Evolutionary conservation across 2,888 invertebrate genomes (phyloP), one percentile per base, ranked within the genome.

Genomic region (Brachyopa scutellaris): DNA sequence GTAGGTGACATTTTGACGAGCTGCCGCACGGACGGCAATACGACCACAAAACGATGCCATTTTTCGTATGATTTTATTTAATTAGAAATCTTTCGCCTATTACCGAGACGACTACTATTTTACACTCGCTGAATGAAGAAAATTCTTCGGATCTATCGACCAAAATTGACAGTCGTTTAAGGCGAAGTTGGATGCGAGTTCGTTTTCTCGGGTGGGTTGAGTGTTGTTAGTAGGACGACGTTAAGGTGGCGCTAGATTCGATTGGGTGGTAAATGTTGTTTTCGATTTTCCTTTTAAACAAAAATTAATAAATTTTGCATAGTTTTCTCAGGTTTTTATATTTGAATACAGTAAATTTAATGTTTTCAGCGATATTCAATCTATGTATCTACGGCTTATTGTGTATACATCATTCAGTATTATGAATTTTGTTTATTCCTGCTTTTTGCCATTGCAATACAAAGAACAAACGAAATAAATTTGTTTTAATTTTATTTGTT

Each of bases 31-130:
- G 83, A 93, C 91, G 87, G 93, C 91, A 90, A 94, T 92, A 92
- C 94, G 94, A 91, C 94, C 93, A 92, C 94, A 95, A 89, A 95
- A 91, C 86, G 95, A 94, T 91, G 95, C 95, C 95, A 95, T 95
- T 93, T 92, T 92, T 87, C 36, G 64, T 45, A 36, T 21, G 47
- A 40, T 26, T 67, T 67, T 62, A 61, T 57, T 55, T 53, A 38
- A 70, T 61, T 84, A 82, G 80, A 84, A 85, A 86, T 84, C 85
- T 85, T 79, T 80, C 80, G 82, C 84, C 84, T 85, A 85, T 84
- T 66, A 84, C 84, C 77, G 84, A 84, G 84, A 79, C 84, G 85
- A 85, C 82, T 82, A 64, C 72, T 74, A 72, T 66, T 77, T 77
- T 73, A 66, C 85, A 85, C 80, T 84, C 84, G 78, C 62, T 84